These are phyloP conservation scores for Icerya purchasi DNA, from an alignment of 2,888 invertebrate genomes.

Conservation along the genomic window DNA sequence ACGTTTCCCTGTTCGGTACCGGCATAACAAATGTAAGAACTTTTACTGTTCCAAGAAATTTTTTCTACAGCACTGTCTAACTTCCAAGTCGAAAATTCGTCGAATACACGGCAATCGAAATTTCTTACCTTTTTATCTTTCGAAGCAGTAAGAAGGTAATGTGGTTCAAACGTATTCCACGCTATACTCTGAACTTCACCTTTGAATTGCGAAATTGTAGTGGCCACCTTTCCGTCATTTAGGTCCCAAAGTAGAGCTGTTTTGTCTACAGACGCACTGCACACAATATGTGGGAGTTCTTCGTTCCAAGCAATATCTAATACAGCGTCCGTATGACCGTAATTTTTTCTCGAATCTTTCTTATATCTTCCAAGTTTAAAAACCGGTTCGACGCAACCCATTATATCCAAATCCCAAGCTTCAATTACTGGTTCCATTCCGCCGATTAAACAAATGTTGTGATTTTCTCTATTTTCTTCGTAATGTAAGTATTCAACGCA, in stretches of 20 bases:
- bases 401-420: slow-evolving; percentile 91
- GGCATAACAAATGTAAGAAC: slow-evolving; percentile 50
- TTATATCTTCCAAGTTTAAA: slow-evolving; percentile 32
- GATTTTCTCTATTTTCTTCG: slow-evolving; percentile 31
- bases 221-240: slow-evolving; percentile 52
- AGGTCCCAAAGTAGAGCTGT: slow-evolving; percentile 82
- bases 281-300: slow-evolving; percentile 61
- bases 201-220: slow-evolving; percentile 45
- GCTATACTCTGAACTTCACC: slow-evolving; percentile 67
- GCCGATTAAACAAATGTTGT: slow-evolving; percentile 78
- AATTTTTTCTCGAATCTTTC: slow-evolving; percentile 38
- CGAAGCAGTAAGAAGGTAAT: slow-evolving; percentile 59
- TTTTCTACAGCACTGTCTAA: slow-evolving; percentile 65
- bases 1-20: slow-evolving; percentile 34
- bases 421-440: slow-evolving; percentile 81
- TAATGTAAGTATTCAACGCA: slow-evolving; percentile 84
- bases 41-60: slow-evolving; percentile 59
- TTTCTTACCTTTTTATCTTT: slow-evolving; percentile 45
- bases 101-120: slow-evolving; percentile 50
- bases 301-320: slow-evolving; percentile 79
- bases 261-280: slow-evolving; percentile 80
- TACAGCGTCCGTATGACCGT: slow-evolving; percentile 56
- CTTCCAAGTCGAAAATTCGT: slow-evolving; percentile 42
- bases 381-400: slow-evolving; percentile 76
- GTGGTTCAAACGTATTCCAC: slow-evolving; percentile 66